Base-by-base conservation (phyloP, 1,140 invertebrate species). In the Aphelenchoides fujianensis region DNA sequence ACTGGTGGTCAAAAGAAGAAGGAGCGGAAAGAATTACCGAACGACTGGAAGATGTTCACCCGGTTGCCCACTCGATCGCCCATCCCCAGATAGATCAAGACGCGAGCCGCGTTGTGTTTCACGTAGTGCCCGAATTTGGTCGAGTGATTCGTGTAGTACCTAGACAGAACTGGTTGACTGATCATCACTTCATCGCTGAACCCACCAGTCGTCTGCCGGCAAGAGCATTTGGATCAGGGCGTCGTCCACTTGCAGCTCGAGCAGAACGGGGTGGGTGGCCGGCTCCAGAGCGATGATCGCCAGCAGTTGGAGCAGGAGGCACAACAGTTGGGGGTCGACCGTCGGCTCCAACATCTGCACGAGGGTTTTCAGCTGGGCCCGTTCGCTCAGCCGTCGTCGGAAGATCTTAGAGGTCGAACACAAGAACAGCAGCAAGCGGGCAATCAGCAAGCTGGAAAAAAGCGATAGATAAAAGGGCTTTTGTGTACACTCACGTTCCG, bases 91-190 rank as follows among this genome's bases (percentile, higher is more conserved):
- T 89, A 89, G 31, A 91, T 89, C 1, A 91, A 85, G 19, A 89
- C 88, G 68, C 89, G 81, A 2, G 90, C 89, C 0, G 90, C 90
- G 78, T 91, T 89, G 82, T 90, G 89, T 80, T 91, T 91, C 32
- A 91, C 90, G 80, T 88, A 90, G 61, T 88, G 87, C 23, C 89
- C 89, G 81, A 90, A 90, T 75, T 89, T 89, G 36, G 90, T 90
- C 73, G 88, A 89, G 80, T 90, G 89, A 81, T 90, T 90, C 41
- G 90, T 91, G 85, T 91, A 90, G 84, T 90, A 90, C 79, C 76
- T 78, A n/a, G n/a, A n/a, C n/a, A n/a, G n/a, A n/a, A n/a, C n/a
- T n/a, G n/a, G n/a, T n/a, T n/a, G n/a, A n/a, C n/a, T n/a, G n/a
- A n/a, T n/a, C n/a, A n/a, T n/a, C n/a, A n/a, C n/a, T n/a, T n/a